These are phyloP conservation scores for Actinia equina DNA, from an alignment of 64 coral and sea anemone genomes.

Conservation along the genomic window DNA sequence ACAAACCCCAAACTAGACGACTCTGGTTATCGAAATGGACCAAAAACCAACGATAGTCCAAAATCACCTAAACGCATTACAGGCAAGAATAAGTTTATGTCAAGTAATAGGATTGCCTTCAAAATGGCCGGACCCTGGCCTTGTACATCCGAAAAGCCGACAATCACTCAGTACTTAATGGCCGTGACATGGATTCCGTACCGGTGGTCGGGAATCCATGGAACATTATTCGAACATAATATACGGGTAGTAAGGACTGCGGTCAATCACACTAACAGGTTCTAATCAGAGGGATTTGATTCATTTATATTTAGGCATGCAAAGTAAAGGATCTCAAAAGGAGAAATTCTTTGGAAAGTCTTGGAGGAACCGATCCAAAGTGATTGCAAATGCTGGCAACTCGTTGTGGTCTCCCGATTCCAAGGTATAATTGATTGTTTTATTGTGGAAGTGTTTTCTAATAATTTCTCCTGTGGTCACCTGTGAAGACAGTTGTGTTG, in stretches of 20 bases:
- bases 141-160: neutral
- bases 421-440: neutral
- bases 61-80: conserved; percentile 3
- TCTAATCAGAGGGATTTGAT: conserved; percentile 3
- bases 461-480: neutral
- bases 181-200: neutral
- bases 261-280: neutral
- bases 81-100: conserved; percentile 3
- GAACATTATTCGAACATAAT: neutral
- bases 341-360: conserved; percentile 80
- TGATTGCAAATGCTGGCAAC: conserved; percentile 86
- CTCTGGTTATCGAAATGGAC: neutral
- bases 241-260: neutral
- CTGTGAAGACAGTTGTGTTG: conserved; percentile 2
- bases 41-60: conserved; percentile 20
- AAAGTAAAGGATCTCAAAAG: conserved; percentile 79
- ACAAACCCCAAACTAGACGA: neutral
- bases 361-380: conserved; percentile 85
- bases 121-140: neutral
- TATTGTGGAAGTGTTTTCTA: neutral
- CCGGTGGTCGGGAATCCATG: neutral
- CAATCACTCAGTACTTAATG: neutral
- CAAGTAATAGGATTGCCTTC: conserved; percentile 7
- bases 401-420: conserved; percentile 64
- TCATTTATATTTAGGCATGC: conserved; percentile 71